Evolutionary conservation across 2,797 vertebrate genomes (phyloP).

Genomic region (Platalea minor): DNA sequence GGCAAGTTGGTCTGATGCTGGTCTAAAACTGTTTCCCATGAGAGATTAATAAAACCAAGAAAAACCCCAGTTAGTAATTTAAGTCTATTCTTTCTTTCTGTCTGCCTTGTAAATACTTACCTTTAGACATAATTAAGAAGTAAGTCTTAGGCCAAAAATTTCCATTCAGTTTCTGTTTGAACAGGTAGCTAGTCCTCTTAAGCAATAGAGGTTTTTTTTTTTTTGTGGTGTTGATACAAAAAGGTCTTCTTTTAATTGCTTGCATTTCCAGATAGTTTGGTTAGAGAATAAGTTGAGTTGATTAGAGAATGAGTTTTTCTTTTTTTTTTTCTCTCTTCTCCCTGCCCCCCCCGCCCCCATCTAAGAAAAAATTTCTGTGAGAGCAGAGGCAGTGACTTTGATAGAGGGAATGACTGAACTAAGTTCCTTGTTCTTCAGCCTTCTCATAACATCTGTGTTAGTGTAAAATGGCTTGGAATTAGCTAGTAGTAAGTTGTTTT

Average conservation of each 20-base stretch:
- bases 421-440: not conserved
- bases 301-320: not conserved
- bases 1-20: not conserved
- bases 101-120: not conserved
- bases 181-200: not conserved
- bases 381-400: not conserved
- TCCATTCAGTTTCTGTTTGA: not conserved
- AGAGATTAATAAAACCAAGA: not conserved
- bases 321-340: not conserved
- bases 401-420: not conserved
- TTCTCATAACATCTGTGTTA: not conserved
- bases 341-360: too few relatives aligned
- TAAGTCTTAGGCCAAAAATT: not conserved
- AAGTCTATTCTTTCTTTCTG: not conserved
- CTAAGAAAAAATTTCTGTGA: not conserved
- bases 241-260: not conserved
- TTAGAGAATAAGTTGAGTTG: not conserved
- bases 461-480: not conserved
- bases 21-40: not conserved
- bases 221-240: not conserved
- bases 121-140: not conserved
- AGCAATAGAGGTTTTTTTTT: fast-evolving
- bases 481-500: not conserved
- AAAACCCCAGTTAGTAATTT: not conserved
- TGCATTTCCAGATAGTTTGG: not conserved